These are phyloP conservation scores for Tiphia femorata DNA, from an alignment of 2,888 invertebrate species.

Conservation along the genomic window DNA sequence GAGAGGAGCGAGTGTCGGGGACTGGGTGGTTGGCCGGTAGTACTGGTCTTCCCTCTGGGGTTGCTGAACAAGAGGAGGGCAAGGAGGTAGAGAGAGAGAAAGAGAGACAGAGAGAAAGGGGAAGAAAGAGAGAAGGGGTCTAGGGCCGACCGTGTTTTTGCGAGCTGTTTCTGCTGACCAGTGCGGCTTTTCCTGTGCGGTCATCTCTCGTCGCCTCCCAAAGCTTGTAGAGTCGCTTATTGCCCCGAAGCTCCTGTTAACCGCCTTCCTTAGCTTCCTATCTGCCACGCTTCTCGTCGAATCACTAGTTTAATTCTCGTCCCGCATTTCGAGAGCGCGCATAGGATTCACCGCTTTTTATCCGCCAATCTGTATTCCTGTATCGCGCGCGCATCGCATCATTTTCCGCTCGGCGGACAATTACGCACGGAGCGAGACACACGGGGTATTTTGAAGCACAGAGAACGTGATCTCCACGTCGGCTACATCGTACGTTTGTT, in stretches of 20 bases:
- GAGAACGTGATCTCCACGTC: constrained; percentile 34
- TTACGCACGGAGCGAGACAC: neutral
- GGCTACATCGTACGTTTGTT: constrained; percentile 17
- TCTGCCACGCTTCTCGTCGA: constrained; percentile 33
- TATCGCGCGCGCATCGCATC: neutral
- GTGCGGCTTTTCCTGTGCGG: constrained; percentile 61
- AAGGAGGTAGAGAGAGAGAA: constrained; percentile 1
- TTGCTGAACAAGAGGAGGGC: constrained; percentile 17
- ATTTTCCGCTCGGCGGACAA: neutral
- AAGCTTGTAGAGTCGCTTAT: constrained; percentile 65
- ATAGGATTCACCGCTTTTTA: too few species aligned
- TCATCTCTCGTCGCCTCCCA: constrained; percentile 63
- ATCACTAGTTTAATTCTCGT: constrained; percentile 13
- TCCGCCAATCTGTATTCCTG: constrained; percentile 18
- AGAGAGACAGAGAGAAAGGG: too few species aligned
- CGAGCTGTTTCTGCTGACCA: constrained; percentile 64
- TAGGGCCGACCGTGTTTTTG: constrained; percentile 55
- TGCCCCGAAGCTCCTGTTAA: constrained; percentile 61
- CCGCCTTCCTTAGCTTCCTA: constrained; percentile 56
- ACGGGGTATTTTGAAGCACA: constrained; percentile 1
- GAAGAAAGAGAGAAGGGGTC: constrained; percentile 40
- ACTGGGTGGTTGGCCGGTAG: constrained; percentile 3
- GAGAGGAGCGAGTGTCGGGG: constrained; percentile 1
- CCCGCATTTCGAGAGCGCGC: constrained; percentile 31
- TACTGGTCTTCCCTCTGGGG: constrained; percentile 33